These are phyloP conservation scores for Syrmaticus mikado DNA, from an alignment of 2,113 vertebrate genomes.

Conservation along the genomic window DNA sequence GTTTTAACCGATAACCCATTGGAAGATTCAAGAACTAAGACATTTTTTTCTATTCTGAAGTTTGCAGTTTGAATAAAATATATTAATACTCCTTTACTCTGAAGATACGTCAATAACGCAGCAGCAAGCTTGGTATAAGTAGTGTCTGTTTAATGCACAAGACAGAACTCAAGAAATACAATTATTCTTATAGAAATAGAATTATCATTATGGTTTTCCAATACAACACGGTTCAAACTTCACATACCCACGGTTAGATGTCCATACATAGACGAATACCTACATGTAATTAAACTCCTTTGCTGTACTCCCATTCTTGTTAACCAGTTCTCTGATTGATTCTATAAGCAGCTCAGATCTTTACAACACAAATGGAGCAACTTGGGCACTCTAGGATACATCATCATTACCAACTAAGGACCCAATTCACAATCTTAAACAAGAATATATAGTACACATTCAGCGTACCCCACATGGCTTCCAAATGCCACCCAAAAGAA, in stretches of 20 bases:
- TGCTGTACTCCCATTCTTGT: background rate
- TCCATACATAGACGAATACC: background rate
- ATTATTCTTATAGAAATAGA: background rate
- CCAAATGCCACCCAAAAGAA: background rate
- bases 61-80: background rate
- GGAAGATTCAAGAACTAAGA: background rate
- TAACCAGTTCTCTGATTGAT: background rate
- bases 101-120: background rate
- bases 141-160: background rate
- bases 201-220: background rate
- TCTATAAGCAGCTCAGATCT: background rate
- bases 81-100: background rate
- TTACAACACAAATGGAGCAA: background rate
- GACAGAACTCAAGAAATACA: background rate
- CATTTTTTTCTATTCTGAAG: background rate
- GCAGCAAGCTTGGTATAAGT: background rate
- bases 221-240: background rate
- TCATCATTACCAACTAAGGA: background rate
- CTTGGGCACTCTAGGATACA: background rate
- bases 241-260: background rate
- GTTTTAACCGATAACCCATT: background rate
- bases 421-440: background rate
- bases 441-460: background rate
- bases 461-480: background rate
- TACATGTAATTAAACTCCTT: background rate